Percentiles rank a stretch among this genome's conserved stretches.
phyloP scores from a whole-genome alignment of 2,113 vertebrate species.

The Arenaria interpres region DNA sequence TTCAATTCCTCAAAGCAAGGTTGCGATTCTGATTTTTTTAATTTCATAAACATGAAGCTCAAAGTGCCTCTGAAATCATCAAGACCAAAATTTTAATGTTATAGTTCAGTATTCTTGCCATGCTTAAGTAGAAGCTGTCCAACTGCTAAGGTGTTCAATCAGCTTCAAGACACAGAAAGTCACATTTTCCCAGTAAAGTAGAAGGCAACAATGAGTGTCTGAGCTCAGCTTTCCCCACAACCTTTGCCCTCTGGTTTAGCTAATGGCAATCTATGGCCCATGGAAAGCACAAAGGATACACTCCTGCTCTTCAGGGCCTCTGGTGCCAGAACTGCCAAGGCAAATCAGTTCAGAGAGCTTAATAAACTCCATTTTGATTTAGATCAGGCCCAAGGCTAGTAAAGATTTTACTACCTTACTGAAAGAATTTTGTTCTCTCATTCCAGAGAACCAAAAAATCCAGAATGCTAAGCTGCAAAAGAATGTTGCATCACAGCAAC shows the following conservation, averaged over 20 bases:
- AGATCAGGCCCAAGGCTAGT: background rate
- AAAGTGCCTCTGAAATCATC: background rate
- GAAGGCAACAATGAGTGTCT: background rate
- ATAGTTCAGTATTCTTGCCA: background rate
- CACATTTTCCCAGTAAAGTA: background rate
- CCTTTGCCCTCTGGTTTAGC: background rate
- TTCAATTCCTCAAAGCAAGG: background rate
- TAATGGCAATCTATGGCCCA: background rate
- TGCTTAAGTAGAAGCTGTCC: background rate
- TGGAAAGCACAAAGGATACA: background rate
- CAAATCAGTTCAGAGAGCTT: background rate
- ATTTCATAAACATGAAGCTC: background rate
- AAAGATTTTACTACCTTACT: background rate
- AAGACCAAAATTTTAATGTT: background rate
- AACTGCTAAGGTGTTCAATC: background rate
- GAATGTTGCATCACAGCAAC: background rate
- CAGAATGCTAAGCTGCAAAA: background rate
- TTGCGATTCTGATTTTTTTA: background rate
- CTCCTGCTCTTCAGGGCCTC: background rate
- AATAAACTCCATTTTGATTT: background rate
- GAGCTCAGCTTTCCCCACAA: background rate
- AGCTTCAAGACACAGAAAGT: background rate
- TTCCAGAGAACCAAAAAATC: background rate
- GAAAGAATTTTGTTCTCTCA: background rate
- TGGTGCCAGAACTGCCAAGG: background rate